Evolutionary conservation across 30 jellyfish, hydroid and myxozoan species (phyloP), one percentile per base, ranked within the genome.

Genomic region (Chironex yamaguchii): DNA sequence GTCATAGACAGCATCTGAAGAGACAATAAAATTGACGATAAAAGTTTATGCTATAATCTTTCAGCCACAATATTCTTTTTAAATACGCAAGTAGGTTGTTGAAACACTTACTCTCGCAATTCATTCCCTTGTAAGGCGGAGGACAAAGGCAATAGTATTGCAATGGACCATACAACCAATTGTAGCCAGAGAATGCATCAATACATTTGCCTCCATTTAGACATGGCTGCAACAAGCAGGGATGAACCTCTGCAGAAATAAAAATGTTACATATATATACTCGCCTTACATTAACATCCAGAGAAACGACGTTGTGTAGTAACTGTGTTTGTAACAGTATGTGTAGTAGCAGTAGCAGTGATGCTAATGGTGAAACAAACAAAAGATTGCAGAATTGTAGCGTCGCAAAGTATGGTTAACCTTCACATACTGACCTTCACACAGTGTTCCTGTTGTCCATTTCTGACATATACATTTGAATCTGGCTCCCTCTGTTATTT

Each of bases 141-240:
- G 62, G 84, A 91, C 99, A 94, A 1, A 87, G 34, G 68, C 99
- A 94, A 77, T 88, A 89, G 89, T 71, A 94, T 74, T 94, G 97
- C 80, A 89, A 42, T 48, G 96, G 96, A 13, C 91, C 91, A 42
- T 82, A 89, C 0, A 94, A 27, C 99, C 99, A 94, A 27, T 73
- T 86, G 78, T 71, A 94, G 20, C 96, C 96, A 23, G 97, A 87
- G 68, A 29, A 75, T 12, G 97, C 90, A 65, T 94, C 99, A 25
- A 94, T 75, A 74, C 99, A 94, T 24, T 74, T 70, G 4, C 97
- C 99, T 14, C 93, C 95, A 48, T 87, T 68, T 68, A 82, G 79
- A 54, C 99, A 94, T 0, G 99, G 99, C 33, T 83, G 64, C 49
- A 91, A 72, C 70, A 72, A 74, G 49, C 99, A 94, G 6, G 99